These are phyloP conservation scores for Pseudomyrmex gracilis DNA, from an alignment of 1,140 invertebrate genomes.

Conservation along the genomic window DNA sequence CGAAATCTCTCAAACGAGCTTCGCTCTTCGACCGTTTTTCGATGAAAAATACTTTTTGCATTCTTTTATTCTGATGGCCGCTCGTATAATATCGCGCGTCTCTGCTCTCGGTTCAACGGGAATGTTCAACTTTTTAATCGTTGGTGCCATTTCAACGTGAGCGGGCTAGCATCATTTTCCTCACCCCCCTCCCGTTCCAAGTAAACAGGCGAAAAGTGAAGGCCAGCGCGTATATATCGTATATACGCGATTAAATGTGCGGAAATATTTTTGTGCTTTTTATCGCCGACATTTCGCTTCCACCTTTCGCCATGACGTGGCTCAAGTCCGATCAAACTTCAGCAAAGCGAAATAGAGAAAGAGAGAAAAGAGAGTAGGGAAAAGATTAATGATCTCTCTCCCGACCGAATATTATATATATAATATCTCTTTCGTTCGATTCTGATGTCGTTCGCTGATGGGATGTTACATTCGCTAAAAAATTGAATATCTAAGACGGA, in stretches of 20 bases:
- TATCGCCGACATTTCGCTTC: not conserved
- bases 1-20: conserved; percentile 38
- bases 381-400: conserved; percentile 41
- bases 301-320: not conserved
- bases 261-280: conserved; percentile 4
- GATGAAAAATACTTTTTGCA: conserved; percentile 25
- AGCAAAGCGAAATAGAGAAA: not conserved
- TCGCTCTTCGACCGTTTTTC: conserved; percentile 33
- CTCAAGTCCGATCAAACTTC: not conserved
- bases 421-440: conserved; percentile 5
- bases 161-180: too few relatives aligned
- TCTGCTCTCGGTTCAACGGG: not conserved
- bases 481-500: conserved; percentile 40
- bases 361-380: not conserved
- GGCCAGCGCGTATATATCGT: too few relatives aligned
- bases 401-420: not conserved
- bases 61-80: not conserved
- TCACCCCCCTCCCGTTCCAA: not conserved
- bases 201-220: not conserved
- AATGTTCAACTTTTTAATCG: not conserved
- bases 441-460: not conserved
- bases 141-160: not conserved
- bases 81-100: not conserved
- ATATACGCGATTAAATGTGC: not conserved
- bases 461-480: not conserved